A percentile compares a stretch with the other conserved stretches of the same genome.
These are phyloP conservation scores for Etheostoma cragini DNA, from an alignment of 2,113 vertebrate species.

Conservation along the genomic window DNA sequence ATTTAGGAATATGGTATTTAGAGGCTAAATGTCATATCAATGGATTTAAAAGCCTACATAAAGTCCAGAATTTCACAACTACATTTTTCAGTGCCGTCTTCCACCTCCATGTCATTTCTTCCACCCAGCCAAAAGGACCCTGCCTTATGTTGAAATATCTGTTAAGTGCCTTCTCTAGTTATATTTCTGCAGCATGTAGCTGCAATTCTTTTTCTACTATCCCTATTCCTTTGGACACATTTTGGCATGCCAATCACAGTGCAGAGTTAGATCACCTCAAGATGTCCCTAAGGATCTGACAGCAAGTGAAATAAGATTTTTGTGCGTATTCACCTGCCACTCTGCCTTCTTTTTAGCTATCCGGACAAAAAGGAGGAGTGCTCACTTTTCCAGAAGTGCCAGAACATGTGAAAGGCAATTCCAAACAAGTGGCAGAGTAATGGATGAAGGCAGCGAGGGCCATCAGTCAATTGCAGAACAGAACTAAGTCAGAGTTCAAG, in stretches of 20 bases:
- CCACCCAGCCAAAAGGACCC: background rate
- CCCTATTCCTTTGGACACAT: slow-evolving; percentile 24
- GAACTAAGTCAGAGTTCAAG: slow-evolving; percentile 69
- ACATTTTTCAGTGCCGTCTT: slow-evolving; percentile 5
- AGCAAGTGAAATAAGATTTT: slow-evolving; percentile 49
- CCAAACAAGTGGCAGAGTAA: slow-evolving; percentile 76
- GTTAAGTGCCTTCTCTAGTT: slow-evolving; percentile 6
- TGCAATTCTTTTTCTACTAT: background rate
- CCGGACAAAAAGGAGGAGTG: slow-evolving; percentile 43
- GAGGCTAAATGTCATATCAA: background rate
- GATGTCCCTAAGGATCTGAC: slow-evolving; percentile 43
- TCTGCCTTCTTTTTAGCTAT: slow-evolving; percentile 41
- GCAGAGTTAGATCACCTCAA: slow-evolving; percentile 18
- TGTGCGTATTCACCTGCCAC: slow-evolving; percentile 51
- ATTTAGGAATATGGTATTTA: background rate
- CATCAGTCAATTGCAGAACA: slow-evolving; percentile 73
- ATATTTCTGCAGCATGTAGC: background rate
- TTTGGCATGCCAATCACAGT: slow-evolving; percentile 20
- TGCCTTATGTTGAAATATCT: background rate
- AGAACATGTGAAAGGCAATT: slow-evolving; percentile 79
- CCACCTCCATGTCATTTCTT: background rate
- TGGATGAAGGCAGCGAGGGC: slow-evolving; percentile 71
- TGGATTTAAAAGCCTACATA: slow-evolving; percentile 3
- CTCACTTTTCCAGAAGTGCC: slow-evolving; percentile 68
- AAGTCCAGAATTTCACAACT: background rate